Base-by-base conservation (phyloP, 2,797 vertebrate species). In the Malurus splendens region DNA sequence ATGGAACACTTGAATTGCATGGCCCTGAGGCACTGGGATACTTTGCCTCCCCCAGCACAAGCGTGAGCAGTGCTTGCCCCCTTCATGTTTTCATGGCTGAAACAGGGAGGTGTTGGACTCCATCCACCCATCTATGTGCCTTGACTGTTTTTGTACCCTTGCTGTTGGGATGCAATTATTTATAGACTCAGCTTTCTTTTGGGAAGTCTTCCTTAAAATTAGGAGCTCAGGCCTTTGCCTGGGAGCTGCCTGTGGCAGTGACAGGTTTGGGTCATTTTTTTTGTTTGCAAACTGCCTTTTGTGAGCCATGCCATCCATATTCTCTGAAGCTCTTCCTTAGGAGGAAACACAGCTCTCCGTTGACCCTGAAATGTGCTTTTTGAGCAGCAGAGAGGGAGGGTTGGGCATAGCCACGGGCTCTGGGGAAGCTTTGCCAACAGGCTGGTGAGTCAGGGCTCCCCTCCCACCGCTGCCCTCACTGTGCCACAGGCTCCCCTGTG, bases 231-330 rank as follows among this genome's bases (percentile, higher is more conserved):
- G 8, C 12, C 30, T 54, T 41, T 45, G 41, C 23, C 22, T 5
- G 7, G 5, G 52, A 38, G 23, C 8, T 22, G 61, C 42, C 4
- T 15, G 13, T 22, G 24, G 42, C 48, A 18, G 0, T 22, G 30
- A 28, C 2, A 5, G 10, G 12, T 45, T 67, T 23, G 32, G 28
- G 38, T 39, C 42, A 50, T 17, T 3, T 17, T 42, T 51, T 18
- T 28, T 7, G 28, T 41, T 28, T 64, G 39, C 19, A 16, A 28
- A 7, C 10, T 18, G 48, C 59, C 10, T 57, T 22, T 7, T 27
- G 15, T 11, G 23, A 36, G n/a, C 18, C 9, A 1, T 2, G 1
- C 7, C 10, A 4, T 5, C 7, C 0, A 0, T 23, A 33, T 9
- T 33, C 25, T 56, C 13, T 71, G 4, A 48, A 62, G 24, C 10